Conservation (phyloP, 1,140 invertebrate genomes). For the Drosophila albomicans region DNA sequence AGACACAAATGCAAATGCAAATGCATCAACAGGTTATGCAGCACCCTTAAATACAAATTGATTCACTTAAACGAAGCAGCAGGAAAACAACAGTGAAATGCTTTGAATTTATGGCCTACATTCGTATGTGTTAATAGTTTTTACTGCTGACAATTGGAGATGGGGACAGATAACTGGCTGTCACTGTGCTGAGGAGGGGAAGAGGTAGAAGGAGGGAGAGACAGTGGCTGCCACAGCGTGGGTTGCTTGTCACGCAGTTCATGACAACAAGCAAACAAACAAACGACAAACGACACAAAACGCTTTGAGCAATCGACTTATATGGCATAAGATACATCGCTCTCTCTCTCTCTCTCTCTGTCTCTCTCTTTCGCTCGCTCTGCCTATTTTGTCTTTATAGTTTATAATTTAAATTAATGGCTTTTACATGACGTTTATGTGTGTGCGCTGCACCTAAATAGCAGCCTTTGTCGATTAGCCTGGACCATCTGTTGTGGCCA, state of each 20-base stretch:
- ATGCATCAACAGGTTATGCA: constrained; percentile 4
- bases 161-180: constrained; percentile 16
- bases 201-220: not conserved
- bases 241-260: constrained; percentile 66
- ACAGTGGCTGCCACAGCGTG: constrained; percentile 30
- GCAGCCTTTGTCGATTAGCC: constrained; percentile 48
- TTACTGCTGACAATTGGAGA: constrained; percentile 35
- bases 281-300: constrained; percentile 19
- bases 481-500: constrained; percentile 66
- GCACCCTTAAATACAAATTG: constrained; percentile 2
- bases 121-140: constrained; percentile 37
- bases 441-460: constrained; percentile 46
- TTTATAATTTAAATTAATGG: constrained; percentile 82
- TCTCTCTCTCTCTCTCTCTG: not conserved
- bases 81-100: constrained; percentile 13
- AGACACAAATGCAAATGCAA: not conserved
- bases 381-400: constrained; percentile 72
- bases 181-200: not conserved
- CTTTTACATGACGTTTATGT: constrained; percentile 69
- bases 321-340: constrained; percentile 54
- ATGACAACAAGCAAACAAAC: constrained; percentile 64
- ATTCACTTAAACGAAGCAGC: constrained; percentile 2
- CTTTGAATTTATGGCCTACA: constrained; percentile 30
- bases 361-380: not conserved
- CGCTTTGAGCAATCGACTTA: constrained; percentile 62